Evolutionary conservation across 2,113 vertebrate species (phyloP), one percentile per base, ranked within the genome.

Genomic region (Pseudopodoces humilis): DNA sequence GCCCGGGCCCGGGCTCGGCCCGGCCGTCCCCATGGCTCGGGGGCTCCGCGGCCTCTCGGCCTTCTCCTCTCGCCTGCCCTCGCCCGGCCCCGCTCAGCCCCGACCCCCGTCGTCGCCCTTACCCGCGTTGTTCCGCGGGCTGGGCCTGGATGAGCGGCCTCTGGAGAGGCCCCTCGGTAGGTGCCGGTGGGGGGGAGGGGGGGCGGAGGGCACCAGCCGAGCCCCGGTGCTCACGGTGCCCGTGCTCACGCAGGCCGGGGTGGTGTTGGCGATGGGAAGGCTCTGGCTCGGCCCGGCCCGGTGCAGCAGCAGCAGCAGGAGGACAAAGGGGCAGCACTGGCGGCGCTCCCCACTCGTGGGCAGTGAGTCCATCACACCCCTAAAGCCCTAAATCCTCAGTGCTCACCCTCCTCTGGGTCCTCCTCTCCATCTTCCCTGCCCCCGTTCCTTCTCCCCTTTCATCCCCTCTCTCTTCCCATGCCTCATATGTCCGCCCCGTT

Each of bases 401-500:
- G 50, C 28, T 20, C 52, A 6, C 30, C 49, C 10, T 43, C 11
- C 16, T 10, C 35, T 8, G 52, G 25, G 6, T 21, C 7, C 10
- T 12, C 19, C 24, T 21, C 15, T 25, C 3, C 13, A 7, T 30
- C 15, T 10, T 43, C 9, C 5, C 6, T 35, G 8, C 3, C 13
- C 13, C 24, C 11, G 4, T 35, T 37, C 24, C 41, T n/a, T n/a
- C 5, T 24, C 13, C 6, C 5, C 2, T 13, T 10, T 20, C 13
- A 30, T 23, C 14, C 9, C 21, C 7, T 28, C n/a, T 13, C 14
- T 37, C 11, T 50, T 44, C 9, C 49, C 31, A 5, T 56, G 27
- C 4, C n/a, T 19, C 31, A 1, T 15, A 19, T 41, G 1, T 31
- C 30, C 4, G 0, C 24, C 11, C 7, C 39, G 2, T 15, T 33